Base-by-base conservation (phyloP, 30 jellyfish, hydroid and myxozoan species). In the Mastigias papua region DNA sequence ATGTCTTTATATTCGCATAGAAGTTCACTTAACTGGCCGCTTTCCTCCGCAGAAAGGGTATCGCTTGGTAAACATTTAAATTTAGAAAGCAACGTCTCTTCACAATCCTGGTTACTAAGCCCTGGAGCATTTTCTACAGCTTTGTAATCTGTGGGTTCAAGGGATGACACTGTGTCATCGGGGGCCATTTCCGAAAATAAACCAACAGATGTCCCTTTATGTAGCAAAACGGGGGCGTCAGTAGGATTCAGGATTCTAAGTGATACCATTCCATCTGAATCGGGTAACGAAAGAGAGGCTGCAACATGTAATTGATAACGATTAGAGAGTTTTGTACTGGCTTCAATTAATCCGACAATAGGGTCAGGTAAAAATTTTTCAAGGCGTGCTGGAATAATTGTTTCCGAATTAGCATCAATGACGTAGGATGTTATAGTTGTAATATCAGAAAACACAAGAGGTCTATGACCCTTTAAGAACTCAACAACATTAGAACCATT, bases 191-290 rank as follows among this genome's bases (percentile, higher is more conserved):
- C 50, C 23, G 23, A 29, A 70, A 70, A 70, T 70, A 13, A 22
- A 31, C 29, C 82, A 11, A 70, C 35, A 22, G 50, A 48, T 8
- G 34, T 0, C 27, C 86, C 86, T 28, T 75, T 42, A 50, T 75
- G 73, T 42, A 75, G 27, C 50, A 75, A 26, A 37, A 48, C 64
- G 5, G 86, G 86, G 48, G 50, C 15, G 51, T 75, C 86, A 20
- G 73, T 25, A 17, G 84, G 84, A 72, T 72, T 72, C 32, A 72
- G 22, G 27, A 72, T n/a, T n/a, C 84, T 63, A 42, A 72, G 48
- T 4, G 84, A 72, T 31, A 72, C 84, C 68, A 16, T 22, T n/a
- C 84, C 84, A 31, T 72, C 68, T 17, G 66, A 17, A 31, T n/a
- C 67, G n/a, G 84, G 65, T 5, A 26, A 33, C 26, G 68, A 72